A percentile compares a stretch with the other conserved stretches of the same genome.
These are phyloP conservation scores for Champsocephalus esox DNA, from an alignment of 2,797 vertebrate species.

Conservation along the genomic window DNA sequence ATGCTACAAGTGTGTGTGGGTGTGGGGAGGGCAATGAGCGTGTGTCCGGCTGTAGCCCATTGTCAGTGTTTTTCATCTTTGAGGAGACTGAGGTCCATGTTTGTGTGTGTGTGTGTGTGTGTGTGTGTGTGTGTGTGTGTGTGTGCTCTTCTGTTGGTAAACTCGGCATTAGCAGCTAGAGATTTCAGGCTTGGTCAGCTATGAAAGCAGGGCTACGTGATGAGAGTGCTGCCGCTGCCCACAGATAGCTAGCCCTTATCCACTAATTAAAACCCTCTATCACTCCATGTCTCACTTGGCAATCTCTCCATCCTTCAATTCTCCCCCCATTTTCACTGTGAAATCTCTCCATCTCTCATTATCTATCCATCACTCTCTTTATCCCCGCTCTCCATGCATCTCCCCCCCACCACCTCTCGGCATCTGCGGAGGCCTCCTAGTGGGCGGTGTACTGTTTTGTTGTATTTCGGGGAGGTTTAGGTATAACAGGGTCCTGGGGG, in stretches of 20 bases:
- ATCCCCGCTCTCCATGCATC: conserved; percentile 51
- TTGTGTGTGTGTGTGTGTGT: conserved; percentile 12
- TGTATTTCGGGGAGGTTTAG: conserved; percentile 66
- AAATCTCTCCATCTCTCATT: conserved; percentile 75
- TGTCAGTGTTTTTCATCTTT: conserved; percentile 58
- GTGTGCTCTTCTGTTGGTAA: conserved; percentile 72
- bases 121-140: conserved; percentile 28
- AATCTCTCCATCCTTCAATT: conserved; percentile 74
- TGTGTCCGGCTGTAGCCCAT: conserved; percentile 52
- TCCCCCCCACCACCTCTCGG: conserved; percentile 13
- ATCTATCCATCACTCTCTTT: conserved; percentile 68
- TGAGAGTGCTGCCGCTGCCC: conserved; percentile 67
- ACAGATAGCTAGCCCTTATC: conserved; percentile 74
- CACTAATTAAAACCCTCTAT: conserved; percentile 83
- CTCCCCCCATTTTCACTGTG: conserved; percentile 60
- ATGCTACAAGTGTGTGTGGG: conserved; percentile 70
- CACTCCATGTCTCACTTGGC: conserved; percentile 76
- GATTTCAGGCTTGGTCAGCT: conserved; percentile 83
- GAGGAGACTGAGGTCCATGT: conserved; percentile 28
- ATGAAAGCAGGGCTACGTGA: conserved; percentile 80
- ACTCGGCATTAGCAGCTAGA: conserved; percentile 64
- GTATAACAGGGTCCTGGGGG: conserved; percentile 74
- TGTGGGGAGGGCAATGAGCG: conserved; percentile 39
- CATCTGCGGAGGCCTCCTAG: conserved; percentile 34
- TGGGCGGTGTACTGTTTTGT: conserved; percentile 64